Percentiles rank a stretch among this genome's conserved stretches.
These are phyloP conservation scores for Gerris buenoi DNA, from an alignment of 1,140 invertebrate genomes.

Conservation along the genomic window DNA sequence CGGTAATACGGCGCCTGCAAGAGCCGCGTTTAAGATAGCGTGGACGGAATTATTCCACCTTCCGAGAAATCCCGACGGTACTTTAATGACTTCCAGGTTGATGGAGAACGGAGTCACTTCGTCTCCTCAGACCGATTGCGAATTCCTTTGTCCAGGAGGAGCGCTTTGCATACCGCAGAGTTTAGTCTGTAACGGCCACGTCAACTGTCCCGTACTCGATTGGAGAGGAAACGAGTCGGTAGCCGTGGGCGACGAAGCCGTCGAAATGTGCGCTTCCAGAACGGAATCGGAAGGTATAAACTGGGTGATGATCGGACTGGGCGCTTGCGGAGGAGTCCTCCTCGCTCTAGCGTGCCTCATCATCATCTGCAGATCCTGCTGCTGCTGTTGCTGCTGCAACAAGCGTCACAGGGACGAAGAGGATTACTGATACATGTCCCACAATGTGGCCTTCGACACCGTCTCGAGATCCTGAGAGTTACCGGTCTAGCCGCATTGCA, in stretches of 20 bases:
- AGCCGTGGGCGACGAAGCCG: constrained; percentile 26
- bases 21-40: constrained; percentile 67
- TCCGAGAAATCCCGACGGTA: constrained; percentile 62
- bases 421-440: constrained; percentile 20
- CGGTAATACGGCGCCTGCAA: constrained; percentile 55
- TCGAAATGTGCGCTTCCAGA: constrained; percentile 38
- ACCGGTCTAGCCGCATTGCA: neutral
- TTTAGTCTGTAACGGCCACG: constrained; percentile 69
- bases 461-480: neutral
- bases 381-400: constrained; percentile 25
- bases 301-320: constrained; percentile 36
- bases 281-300: constrained; percentile 33
- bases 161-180: constrained; percentile 62
- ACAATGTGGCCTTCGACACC: neutral
- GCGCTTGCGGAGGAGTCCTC: constrained; percentile 30
- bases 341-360: constrained; percentile 32
- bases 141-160: constrained; percentile 67
- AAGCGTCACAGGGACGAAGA: constrained; percentile 16
- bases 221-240: constrained; percentile 17
- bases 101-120: constrained; percentile 4
- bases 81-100: constrained; percentile 48
- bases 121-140: constrained; percentile 14
- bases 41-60: constrained; percentile 81
- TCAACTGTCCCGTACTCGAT: constrained; percentile 51
- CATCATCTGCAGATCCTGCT: constrained; percentile 32